Evolutionary conservation across 2,797 vertebrate genomes (phyloP).

Genomic region (Sebastes cheni): DNA sequence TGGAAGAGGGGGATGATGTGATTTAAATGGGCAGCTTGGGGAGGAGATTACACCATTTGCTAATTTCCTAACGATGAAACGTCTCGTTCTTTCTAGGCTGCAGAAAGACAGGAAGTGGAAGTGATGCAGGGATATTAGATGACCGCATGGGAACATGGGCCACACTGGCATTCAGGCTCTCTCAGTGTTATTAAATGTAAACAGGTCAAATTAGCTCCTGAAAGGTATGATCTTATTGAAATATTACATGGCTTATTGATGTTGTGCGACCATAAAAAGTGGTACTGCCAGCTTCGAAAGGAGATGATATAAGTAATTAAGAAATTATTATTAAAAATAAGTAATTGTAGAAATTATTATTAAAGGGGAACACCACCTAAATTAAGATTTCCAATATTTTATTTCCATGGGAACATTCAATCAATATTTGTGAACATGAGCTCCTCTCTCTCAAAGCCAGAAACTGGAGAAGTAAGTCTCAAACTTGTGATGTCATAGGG

Average conservation of each 20-base stretch:
- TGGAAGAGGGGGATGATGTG: slow-evolving; percentile 40
- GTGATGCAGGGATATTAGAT: neutral
- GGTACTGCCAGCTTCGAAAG: neutral
- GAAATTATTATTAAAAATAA: neutral
- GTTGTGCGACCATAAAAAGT: neutral
- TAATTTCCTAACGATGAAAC: slow-evolving; percentile 54
- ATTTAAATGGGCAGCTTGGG: slow-evolving; percentile 46
- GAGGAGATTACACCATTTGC: slow-evolving; percentile 51
- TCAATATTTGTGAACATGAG: too few species aligned
- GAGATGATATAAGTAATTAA: neutral
- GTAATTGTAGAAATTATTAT: neutral
- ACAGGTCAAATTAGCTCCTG: neutral
- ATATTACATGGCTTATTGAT: neutral
- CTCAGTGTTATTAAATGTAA: neutral
- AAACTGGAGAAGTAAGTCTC: too few species aligned
- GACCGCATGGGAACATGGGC: neutral
- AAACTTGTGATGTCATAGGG: too few species aligned
- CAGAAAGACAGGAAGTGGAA: slow-evolving; percentile 22
- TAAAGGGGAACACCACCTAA: too few species aligned
- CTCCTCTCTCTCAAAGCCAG: too few species aligned
- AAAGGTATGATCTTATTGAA: neutral
- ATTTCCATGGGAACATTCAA: too few species aligned
- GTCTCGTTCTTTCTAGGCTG: slow-evolving; percentile 9
- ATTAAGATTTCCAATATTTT: too few species aligned
- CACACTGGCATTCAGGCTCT: neutral